Conservation (phyloP, 1,140 invertebrate species). For the Pogonomyrmex barbatus region DNA sequence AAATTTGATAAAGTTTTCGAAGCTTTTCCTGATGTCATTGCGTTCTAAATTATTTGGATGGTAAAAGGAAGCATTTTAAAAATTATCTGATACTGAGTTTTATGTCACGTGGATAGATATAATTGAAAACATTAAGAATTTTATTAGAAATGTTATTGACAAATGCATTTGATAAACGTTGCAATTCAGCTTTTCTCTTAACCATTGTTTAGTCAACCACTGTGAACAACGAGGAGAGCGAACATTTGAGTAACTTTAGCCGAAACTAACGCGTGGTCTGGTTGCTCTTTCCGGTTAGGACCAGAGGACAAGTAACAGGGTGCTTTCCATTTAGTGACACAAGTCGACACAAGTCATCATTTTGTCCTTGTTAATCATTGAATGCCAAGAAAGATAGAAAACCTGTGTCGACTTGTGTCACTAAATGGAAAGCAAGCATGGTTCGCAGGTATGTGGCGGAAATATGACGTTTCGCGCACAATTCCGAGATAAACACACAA, state of each 20-base stretch:
- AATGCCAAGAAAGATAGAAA: too few species aligned
- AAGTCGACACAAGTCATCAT: too few species aligned
- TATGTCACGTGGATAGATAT: neutral
- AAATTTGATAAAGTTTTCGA: neutral
- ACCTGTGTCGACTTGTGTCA: too few species aligned
- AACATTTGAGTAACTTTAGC: conserved; percentile 12
- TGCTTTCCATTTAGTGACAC: too few species aligned
- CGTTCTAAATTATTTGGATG: neutral
- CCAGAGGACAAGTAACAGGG: neutral
- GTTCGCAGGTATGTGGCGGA: neutral
- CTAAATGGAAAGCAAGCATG: too few species aligned
- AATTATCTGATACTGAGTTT: neutral
- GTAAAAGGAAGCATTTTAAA: neutral
- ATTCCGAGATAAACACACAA: conserved; percentile 53
- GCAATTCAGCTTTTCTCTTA: neutral
- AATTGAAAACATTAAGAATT: neutral
- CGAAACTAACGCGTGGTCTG: neutral
- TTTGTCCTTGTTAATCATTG: too few species aligned
- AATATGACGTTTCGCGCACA: neutral
- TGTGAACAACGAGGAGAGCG: neutral
- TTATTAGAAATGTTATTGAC: neutral
- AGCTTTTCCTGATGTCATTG: neutral
- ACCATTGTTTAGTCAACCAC: neutral
- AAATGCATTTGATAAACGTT: neutral
- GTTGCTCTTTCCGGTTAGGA: neutral